Evolutionary conservation across 2,113 vertebrate genomes (phyloP), one percentile per base, ranked within the genome.

Genomic region (Melanocharis versteri): DNA sequence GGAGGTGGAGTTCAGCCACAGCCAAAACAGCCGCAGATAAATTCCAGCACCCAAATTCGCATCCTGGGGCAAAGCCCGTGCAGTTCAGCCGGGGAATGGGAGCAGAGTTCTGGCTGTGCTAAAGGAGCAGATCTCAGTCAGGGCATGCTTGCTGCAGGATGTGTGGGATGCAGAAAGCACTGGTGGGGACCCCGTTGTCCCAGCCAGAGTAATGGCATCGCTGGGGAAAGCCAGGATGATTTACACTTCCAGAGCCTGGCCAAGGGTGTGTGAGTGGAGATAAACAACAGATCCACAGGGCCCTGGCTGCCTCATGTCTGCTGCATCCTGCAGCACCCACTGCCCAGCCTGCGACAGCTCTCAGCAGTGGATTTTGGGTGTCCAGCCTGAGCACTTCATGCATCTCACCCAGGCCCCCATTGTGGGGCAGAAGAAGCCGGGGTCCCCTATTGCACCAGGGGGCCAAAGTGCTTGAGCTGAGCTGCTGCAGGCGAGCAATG

Each of bases 1-100:
- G 57, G 66, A 95, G 95, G 94, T 83, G 93, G 96, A 94, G 97
- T 93, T 92, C 83, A 93, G 91, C 76, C 62, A 87, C 91, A 76
- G 83, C 89, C 90, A 94, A 94, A 93, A 93, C 82, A 87, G 92
- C 56, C 62, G 2, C 5, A 33, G 87, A 82, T 79, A 84, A 94
- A 92, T 93, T 94, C 90, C 89, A 79, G 93, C 86, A 80, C 90
- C 90, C 81, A 60, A 94, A 86, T 94, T 96, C 83, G 71, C 84
- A 58, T 92, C 85, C 95, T 31, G 86, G 69, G 87, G 57, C 87
- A 92, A 81, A 91, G 65, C 75, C 78, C 2, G 3, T 13, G 27
- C 85, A 62, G 71, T 70, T 89, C 76, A 40, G 81, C 44, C 0
- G 0, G 40, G 57, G 78, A 75, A 76, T 1, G 1, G 44, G 26